Percentiles rank a stretch among this genome's conserved stretches.
Evolutionary conservation across 2,113 vertebrate species (phyloP).

Genomic region (Actenoides hombroni): DNA sequence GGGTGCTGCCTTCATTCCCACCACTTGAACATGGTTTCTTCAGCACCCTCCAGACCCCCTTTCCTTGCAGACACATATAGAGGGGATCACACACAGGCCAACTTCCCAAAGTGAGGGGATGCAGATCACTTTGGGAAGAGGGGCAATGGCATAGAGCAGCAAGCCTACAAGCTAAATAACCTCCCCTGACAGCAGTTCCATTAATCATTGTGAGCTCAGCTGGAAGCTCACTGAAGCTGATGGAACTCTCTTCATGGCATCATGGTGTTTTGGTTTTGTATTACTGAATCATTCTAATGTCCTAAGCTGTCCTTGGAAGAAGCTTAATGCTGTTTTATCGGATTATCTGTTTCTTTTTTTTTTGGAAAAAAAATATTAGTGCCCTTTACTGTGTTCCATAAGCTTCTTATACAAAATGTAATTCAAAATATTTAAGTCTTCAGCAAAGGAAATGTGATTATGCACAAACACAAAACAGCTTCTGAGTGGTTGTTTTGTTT

Average conservation of each 20-base stretch:
- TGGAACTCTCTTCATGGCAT: background rate
- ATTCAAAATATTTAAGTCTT: background rate
- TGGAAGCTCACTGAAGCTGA: background rate
- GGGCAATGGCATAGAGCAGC: rapidly evolving
- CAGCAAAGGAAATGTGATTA: background rate
- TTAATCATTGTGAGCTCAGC: background rate
- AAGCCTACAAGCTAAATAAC: background rate
- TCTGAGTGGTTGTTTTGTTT: background rate
- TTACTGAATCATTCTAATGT: background rate
- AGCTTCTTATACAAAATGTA: background rate
- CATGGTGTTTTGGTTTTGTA: background rate
- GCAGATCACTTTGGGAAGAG: background rate
- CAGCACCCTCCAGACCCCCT: background rate
- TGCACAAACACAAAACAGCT: background rate
- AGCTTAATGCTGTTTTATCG: background rate
- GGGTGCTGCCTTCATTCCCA: background rate
- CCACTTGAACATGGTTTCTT: background rate
- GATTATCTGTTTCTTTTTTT: conserved; percentile 21
- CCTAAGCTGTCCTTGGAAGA: background rate
- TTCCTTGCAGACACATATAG: background rate
- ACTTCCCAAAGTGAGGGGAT: background rate
- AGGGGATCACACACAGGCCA: background rate
- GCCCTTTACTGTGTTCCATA: background rate
- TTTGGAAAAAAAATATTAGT: conserved; percentile 15
- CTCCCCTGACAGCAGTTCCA: background rate